These are phyloP conservation scores for Percina caprodes DNA, from an alignment of 2,113 vertebrate species.

Conservation along the genomic window DNA sequence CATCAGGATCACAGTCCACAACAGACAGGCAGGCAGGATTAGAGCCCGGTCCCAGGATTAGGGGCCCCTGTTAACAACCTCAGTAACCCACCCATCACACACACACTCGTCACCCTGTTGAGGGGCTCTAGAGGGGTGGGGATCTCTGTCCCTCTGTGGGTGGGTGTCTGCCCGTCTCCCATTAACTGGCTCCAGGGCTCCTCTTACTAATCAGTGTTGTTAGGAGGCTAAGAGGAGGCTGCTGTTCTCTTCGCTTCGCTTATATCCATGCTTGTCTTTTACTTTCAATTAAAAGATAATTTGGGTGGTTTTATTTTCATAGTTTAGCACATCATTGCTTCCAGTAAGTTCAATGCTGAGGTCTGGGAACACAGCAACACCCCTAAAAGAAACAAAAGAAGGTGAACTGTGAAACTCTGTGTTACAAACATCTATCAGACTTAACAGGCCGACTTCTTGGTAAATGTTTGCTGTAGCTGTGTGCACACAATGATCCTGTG, in stretches of 20 bases:
- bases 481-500: no score
- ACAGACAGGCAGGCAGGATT: conserved; percentile 77
- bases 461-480: no score
- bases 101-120: conserved; percentile 7
- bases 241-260: not conserved
- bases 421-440: no score
- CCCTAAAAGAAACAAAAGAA: not conserved
- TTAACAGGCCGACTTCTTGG: no score
- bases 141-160: conserved; percentile 33
- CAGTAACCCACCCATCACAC: conserved; percentile 49
- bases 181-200: conserved; percentile 54
- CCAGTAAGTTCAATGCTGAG: no score
- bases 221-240: not conserved
- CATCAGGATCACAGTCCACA: conserved; percentile 76
- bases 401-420: no score
- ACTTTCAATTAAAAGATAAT: not conserved
- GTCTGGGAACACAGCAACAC: no score
- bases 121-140: conserved; percentile 28
- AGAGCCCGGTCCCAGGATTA: conserved; percentile 77
- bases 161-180: conserved; percentile 52
- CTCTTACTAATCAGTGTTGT: not conserved
- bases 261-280: not conserved
- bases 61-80: conserved; percentile 78
- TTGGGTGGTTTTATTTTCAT: not conserved
- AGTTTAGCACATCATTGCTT: not conserved